These are phyloP conservation scores for Palaemon carinicauda DNA, from an alignment of 1,140 invertebrate genomes.

Conservation along the genomic window DNA sequence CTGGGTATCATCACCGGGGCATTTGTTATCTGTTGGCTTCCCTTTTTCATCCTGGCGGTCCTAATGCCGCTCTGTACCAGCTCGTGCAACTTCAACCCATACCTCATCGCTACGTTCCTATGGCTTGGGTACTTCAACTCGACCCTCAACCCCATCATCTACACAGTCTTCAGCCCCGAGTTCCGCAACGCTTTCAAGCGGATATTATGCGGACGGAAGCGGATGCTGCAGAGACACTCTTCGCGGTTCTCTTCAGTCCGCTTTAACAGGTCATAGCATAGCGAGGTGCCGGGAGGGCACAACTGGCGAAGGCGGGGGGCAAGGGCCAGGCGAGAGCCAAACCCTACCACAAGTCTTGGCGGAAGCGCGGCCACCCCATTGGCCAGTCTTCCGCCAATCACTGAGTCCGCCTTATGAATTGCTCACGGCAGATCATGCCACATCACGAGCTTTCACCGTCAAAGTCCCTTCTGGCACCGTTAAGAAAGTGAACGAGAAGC, in stretches of 20 bases:
- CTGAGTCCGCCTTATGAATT: conserved; percentile 22
- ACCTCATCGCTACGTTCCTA: conserved; percentile 81
- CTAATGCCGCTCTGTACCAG: conserved; percentile 80
- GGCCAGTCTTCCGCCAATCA: conserved; percentile 45
- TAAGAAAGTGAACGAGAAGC: background rate
- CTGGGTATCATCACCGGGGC: conserved; percentile 91
- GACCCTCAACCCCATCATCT: conserved; percentile 89
- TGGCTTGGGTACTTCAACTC: conserved; percentile 94
- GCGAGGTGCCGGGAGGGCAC: conserved; percentile 36
- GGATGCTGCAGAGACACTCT: conserved; percentile 20
- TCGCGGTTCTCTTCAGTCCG: conserved; percentile 33
- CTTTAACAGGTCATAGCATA: conserved; percentile 51
- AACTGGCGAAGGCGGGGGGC: background rate
- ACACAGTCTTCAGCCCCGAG: conserved; percentile 88
- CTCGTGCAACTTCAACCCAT: conserved; percentile 77
- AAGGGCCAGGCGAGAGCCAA: conserved; percentile 1
- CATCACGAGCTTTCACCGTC: background rate
- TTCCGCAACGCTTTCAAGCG: conserved; percentile 87
- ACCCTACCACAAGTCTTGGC: conserved; percentile 19
- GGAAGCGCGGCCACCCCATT: conserved; percentile 23
- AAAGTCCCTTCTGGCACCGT: background rate
- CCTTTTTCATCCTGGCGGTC: conserved; percentile 90
- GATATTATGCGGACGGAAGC: conserved; percentile 74
- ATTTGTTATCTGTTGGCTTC: conserved; percentile 92
- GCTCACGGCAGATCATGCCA: too few relatives aligned